These are phyloP conservation scores for Hemitrygon akajei DNA, from an alignment of 2,797 vertebrate genomes.

Conservation along the genomic window DNA sequence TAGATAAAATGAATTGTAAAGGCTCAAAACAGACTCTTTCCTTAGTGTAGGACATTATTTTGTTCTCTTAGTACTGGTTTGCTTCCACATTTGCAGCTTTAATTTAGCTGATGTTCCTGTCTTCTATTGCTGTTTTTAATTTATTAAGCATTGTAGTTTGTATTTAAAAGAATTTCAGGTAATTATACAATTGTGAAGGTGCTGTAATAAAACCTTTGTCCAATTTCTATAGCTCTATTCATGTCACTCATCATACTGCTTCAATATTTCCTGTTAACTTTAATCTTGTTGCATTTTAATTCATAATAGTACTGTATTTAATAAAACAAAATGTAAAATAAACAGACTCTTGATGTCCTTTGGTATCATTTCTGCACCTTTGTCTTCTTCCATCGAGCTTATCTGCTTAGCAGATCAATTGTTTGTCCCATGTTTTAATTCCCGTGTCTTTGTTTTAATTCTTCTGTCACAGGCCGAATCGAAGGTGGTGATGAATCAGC, in stretches of 20 bases:
- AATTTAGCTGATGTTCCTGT: constrained; percentile 10
- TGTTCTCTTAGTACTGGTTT: constrained; percentile 22
- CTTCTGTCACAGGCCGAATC: too few relatives aligned
- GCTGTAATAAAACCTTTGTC: constrained; percentile 31
- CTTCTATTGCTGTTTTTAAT: constrained; percentile 25
- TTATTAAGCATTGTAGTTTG: constrained; percentile 29
- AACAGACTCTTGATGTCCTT: not conserved
- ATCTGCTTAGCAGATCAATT: not conserved
- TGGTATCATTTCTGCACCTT: not conserved
- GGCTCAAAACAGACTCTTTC: too few relatives aligned
- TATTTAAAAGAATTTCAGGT: constrained; percentile 29
- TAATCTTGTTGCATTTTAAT: constrained; percentile 1
- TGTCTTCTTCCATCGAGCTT: not conserved
- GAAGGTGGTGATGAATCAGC: too few relatives aligned
- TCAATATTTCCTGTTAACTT: not conserved
- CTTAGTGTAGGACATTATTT: constrained; percentile 24
- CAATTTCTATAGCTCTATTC: constrained; percentile 21
- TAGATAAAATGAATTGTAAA: not conserved
- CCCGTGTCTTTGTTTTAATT: not conserved
- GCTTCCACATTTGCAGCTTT: constrained; percentile 22
- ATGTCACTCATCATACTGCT: not conserved
- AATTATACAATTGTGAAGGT: constrained; percentile 33
- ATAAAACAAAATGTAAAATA: constrained; percentile 30
- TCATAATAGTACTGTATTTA: not conserved
- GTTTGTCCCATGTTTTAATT: not conserved